Evolutionary conservation across 30 jellyfish, hydroid and myxozoan genomes (phyloP), one percentile per base, ranked within the genome.

Genomic region (Cassiopea xamachana): DNA sequence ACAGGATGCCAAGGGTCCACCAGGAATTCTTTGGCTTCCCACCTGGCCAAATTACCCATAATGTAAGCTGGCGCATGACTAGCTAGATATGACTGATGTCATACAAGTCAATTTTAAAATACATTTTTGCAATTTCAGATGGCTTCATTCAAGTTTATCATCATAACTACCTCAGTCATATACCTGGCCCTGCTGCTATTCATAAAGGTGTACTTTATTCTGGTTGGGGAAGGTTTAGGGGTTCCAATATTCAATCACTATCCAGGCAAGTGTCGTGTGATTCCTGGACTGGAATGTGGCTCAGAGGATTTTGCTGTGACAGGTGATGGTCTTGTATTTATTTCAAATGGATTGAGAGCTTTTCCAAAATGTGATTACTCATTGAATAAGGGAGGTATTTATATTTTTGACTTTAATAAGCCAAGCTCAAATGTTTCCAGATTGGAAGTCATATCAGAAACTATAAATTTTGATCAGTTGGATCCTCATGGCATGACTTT

Each of bases 231-330:
- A 4, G 98, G 97, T 9, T 85, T 94, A 16, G 98, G 90, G 18
- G 97, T 94, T 17, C 97, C 87, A 16, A 67, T 64, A 15, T 78
- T 84, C 89, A 90, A 92, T 46, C 98, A 89, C 17, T 72, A 49
- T 73, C 99, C 99, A 43, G 99, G 99, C n/a, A 76, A 76, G 48
- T 96, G 99, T 79, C 92, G 97, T 6, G 90, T 92, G 12, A 76
- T 96, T 10, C 95, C 99, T n/a, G 97, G 97, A 17, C 81, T 96
- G 19, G 97, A 88, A 79, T 96, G 99, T 81, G 99, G 99, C n/a
- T 96, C 99, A 2, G 99, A 96, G 58, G 96, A 96, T 61, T 67
- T 92, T 72, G 96, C 98, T n/a, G 98, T 96, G 55, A 88, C 94
- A 17, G 67, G 82, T 50, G 94, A 92, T 58, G 99, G 99, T 49